phyloP scores from a whole-genome alignment of 2,888 invertebrate genomes.

The Acrobasis suavella region DNA sequence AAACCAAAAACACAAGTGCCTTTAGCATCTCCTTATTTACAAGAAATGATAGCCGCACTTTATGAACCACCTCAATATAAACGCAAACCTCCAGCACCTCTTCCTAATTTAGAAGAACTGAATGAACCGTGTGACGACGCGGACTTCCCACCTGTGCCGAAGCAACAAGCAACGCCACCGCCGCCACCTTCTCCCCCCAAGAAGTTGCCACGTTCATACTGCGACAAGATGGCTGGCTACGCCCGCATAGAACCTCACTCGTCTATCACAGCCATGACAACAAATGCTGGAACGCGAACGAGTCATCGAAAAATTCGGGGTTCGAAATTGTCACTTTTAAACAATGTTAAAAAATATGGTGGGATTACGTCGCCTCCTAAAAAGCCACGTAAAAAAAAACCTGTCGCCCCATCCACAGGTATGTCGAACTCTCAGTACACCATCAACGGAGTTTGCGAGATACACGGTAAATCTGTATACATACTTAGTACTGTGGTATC shows the following conservation, averaged over 20 bases:
- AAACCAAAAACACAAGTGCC: slow-evolving; percentile 46
- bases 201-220: slow-evolving; percentile 50
- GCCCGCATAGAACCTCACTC: slow-evolving; percentile 44
- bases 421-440: slow-evolving; percentile 56
- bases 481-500: slow-evolving; percentile 55
- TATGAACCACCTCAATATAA: slow-evolving; percentile 49
- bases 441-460: slow-evolving; percentile 58
- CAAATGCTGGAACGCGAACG: slow-evolving; percentile 40
- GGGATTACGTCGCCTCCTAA: slow-evolving; percentile 39
- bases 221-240: slow-evolving; percentile 63
- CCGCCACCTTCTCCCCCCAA: slow-evolving; percentile 69
- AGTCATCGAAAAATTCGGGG: slow-evolving; percentile 39
- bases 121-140: slow-evolving; percentile 65
- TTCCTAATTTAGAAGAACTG: slow-evolving; percentile 63
- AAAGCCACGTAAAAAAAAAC: slow-evolving; percentile 44
- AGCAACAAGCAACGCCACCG: slow-evolving; percentile 56
- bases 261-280: slow-evolving; percentile 38
- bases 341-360: slow-evolving; percentile 56
- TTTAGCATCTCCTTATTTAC: slow-evolving; percentile 61
- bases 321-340: slow-evolving; percentile 41
- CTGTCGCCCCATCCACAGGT: slow-evolving; percentile 55
- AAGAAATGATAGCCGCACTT: slow-evolving; percentile 54
- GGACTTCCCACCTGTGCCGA: slow-evolving; percentile 46
- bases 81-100: slow-evolving; percentile 48
- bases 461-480: slow-evolving; percentile 54